Evolutionary conservation across 1,140 invertebrate species (phyloP), one percentile per base, ranked within the genome.

Genomic region (Hesperophylax magnus): DNA sequence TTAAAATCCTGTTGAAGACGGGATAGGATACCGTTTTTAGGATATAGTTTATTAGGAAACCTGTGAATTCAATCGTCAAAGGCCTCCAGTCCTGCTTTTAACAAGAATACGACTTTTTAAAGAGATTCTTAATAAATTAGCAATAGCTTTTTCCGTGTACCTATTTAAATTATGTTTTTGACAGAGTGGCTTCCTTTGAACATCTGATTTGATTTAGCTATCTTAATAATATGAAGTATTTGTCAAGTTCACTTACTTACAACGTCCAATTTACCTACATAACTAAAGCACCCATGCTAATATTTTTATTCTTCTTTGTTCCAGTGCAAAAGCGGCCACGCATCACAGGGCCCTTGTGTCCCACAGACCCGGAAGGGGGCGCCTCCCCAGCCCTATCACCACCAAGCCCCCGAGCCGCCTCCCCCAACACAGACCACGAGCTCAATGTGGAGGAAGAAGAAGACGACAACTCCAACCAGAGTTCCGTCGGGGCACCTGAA

Each of bases 361-460:
- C 67, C n/a, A 31, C 15, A 18, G 88, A 88, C 3, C 74, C 85
- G 6, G 89, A 89, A 3, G 84, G 86, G 17, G 85, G 86, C 0
- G 86, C 87, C 0, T 79, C 87, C 86, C 1, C 86, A 86, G 27
- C 78, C 83, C 18, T 87, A 86, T 11, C 87, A 86, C 60, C 89
- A 85, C 34, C 88, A 85, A 6, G 87, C 83, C 27, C 82, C 3
- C 77, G 84, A 39, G 71, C 78, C 24, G 39, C 75, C 18, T 80
- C 81, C 18, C 88, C 88, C 9, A 88, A 88, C 14, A 89, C 88
- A 0, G 89, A 90, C 84, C 88, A 89, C 83, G 89, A 90, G 53
- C 86, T 90, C 11, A 89, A 90, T 84, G 89, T 90, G 0, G 89
- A 90, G 81, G 89, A 90, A 31, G 83, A 84, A 71, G 89, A 90